Evolutionary conservation across 2,888 invertebrate species (phyloP), one percentile per base, ranked within the genome.

Genomic region (Metopia argyrocephala): DNA sequence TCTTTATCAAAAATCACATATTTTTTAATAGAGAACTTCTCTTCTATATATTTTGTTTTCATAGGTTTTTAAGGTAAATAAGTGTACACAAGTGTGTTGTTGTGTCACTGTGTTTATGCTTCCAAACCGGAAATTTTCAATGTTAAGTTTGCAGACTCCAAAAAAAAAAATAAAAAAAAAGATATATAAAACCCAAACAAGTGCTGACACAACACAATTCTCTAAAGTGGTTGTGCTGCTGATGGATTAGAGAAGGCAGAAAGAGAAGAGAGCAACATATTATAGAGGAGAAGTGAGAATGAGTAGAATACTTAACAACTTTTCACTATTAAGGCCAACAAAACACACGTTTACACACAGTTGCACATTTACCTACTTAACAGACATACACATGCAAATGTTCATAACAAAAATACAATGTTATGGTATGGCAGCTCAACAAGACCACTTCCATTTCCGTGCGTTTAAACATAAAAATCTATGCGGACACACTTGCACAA

Each of bases 91-190:
- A 27, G 23, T 52, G n/a, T 61, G 45, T 12, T 59, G 12, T 20
- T 31, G 12, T 23, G 64, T 56, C 48, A 70, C 57, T 28, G n/a
- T 23, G 20, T 69, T 61, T 69, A 18, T 59, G 15, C 62, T 62
- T 27, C 27, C 50, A 38, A 38, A 50, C 70, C 76, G 76, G 70
- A 71, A 65, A 66, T 62, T 66, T 68, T 78, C 71, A 78, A 66
- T 78, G 78, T 78, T 78, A 78, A 78, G 71, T 66, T n/a, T 48
- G 78, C 52, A 62, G 65, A 69, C 69, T 69, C 50, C 46, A 76
- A 38, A 38, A 38, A 38, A 38, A 38, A 38, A 12, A 38, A 15
- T 12, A 38, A 38, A 9, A 15, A 38, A 15, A 15, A 38, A 31
- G 12, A 38, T 1, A 38, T 3, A 12, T 1, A 15, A 1, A 38